Conservation (phyloP, 2,888 invertebrate genomes). For the Orgyia antiqua region DNA sequence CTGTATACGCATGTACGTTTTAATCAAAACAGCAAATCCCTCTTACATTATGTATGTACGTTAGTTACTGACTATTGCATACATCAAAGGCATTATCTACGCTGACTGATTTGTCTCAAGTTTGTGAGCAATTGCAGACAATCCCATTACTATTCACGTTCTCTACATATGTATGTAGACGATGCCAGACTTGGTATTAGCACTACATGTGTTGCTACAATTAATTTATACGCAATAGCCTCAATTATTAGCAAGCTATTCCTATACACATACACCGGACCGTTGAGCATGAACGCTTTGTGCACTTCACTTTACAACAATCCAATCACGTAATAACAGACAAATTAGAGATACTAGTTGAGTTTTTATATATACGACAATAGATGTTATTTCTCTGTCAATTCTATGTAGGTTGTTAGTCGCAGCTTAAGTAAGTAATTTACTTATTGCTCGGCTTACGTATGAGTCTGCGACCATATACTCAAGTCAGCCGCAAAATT, state of each 20-base stretch:
- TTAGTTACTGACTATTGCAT: constrained; percentile 32
- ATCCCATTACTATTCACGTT: constrained; percentile 56
- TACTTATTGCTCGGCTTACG: no score
- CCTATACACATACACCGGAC: constrained; percentile 40
- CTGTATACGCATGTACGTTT: no score
- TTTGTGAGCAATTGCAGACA: constrained; percentile 61
- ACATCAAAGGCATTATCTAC: constrained; percentile 60
- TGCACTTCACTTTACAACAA: constrained; percentile 29
- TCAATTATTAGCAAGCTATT: constrained; percentile 60
- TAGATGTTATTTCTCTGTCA: no score
- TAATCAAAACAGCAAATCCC: no score
- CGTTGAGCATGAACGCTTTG: constrained; percentile 35
- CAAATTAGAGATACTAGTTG: constrained; percentile 31
- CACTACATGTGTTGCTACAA: constrained; percentile 56
- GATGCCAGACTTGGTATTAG: constrained; percentile 45
- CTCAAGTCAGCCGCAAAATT: constrained; percentile 78
- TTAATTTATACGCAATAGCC: constrained; percentile 72
- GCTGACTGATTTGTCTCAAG: constrained; percentile 56
- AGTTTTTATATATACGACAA: no score
- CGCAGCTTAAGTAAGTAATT: no score
- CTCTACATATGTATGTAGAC: constrained; percentile 43
- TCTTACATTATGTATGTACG: constrained; percentile 25
- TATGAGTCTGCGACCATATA: no score
- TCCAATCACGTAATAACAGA: constrained; percentile 34
- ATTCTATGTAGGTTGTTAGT: no score